phyloP scores from a whole-genome alignment of 2,797 vertebrate species.

The Platalea minor region DNA sequence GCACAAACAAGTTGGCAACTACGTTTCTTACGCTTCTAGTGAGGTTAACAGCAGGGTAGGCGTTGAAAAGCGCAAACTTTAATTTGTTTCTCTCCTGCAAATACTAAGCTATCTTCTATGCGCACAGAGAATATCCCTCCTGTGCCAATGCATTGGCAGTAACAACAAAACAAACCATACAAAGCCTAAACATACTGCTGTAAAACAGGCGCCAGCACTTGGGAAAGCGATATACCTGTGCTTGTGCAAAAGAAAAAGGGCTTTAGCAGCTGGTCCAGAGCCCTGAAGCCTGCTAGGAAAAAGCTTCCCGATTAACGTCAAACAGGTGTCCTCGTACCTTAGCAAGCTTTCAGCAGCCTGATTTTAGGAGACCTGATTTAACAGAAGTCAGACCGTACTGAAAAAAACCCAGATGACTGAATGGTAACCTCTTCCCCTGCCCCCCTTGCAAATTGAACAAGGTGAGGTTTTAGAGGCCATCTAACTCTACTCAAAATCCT shows the following conservation, averaged over 20 bases:
- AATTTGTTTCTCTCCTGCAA: background rate
- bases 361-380: background rate
- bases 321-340: background rate
- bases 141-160: fast-evolving
- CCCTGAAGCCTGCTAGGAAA: background rate
- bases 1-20: background rate
- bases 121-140: background rate
- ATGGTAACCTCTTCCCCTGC: background rate
- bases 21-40: background rate
- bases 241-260: background rate
- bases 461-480: background rate
- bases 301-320: background rate
- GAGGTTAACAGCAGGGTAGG: background rate
- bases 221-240: background rate
- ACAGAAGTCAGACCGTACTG: background rate
- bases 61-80: background rate
- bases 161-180: background rate
- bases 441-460: background rate
- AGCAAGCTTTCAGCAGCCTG: background rate
- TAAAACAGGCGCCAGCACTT: background rate
- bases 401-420: fast-evolving
- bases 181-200: fast-evolving
- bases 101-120: background rate
- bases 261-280: background rate
- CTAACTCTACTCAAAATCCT: background rate